Percentiles rank a stretch among this genome's conserved stretches.
phyloP scores from a whole-genome alignment of 2,888 invertebrate species.

The Rhorus exstirpatorius region DNA sequence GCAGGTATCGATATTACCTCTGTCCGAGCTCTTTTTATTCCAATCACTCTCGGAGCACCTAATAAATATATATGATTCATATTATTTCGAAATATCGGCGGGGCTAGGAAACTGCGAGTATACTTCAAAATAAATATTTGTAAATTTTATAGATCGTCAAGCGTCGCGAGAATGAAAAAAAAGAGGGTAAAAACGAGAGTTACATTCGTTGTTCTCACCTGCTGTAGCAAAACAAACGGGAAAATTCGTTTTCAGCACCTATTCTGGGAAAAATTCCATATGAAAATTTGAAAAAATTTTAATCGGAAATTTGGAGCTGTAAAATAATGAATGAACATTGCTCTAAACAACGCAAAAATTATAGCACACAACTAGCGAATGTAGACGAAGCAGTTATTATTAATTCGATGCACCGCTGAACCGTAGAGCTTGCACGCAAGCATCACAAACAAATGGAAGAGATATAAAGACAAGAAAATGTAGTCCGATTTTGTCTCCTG shows the following conservation, averaged over 20 bases:
- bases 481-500: constrained; percentile 17
- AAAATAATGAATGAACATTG: neutral
- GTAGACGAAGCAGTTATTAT: neutral
- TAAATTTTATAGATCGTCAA: too few species aligned
- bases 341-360: neutral
- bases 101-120: neutral
- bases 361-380: neutral
- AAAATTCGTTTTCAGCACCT: neutral
- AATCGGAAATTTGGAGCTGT: neutral
- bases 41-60: neutral
- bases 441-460: neutral
- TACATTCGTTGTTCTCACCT: too few species aligned
- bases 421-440: neutral
- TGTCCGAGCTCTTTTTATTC: neutral
- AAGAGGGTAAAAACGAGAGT: too few species aligned
- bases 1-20: neutral
- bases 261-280: neutral
- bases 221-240: neutral
- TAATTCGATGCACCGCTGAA: constrained; percentile 10
- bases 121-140: neutral
- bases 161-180: too few species aligned
- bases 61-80: neutral
- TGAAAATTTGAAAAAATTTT: neutral
- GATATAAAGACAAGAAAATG: constrained; percentile 23
- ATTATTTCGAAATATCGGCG: neutral